A percentile compares a stretch with the other conserved stretches of the same genome.
Evolutionary conservation across 1,140 invertebrate genomes (phyloP).

Genomic region (Brachystomella parvula): DNA sequence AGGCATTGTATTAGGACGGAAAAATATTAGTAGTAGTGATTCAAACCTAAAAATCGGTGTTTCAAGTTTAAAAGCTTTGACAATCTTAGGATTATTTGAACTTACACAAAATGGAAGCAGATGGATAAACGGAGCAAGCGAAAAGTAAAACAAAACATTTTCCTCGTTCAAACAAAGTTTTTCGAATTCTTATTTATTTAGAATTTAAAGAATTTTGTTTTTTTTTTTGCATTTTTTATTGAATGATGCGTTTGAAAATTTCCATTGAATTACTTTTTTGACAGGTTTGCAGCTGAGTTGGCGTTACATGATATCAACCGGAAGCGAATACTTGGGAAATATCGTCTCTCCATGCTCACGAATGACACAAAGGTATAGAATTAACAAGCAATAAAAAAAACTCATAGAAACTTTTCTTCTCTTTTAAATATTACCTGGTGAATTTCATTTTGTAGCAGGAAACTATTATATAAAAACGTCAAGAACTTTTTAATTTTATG

Average conservation of each 20-base stretch:
- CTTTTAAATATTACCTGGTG: not conserved
- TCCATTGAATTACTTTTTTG: not conserved
- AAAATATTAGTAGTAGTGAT: no score
- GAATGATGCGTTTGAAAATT: not conserved
- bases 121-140: slow-evolving; percentile 26
- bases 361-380: slow-evolving; percentile 70
- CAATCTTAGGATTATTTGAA: slow-evolving; percentile 34
- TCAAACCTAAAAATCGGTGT: no score
- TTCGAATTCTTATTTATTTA: not conserved
- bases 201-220: not conserved
- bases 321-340: slow-evolving; percentile 54
- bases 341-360: slow-evolving; percentile 59
- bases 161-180: slow-evolving; percentile 4
- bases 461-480: not conserved
- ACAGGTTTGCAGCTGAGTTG: slow-evolving; percentile 26
- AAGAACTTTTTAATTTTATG: not conserved
- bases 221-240: not conserved
- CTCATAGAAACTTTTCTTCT: not conserved
- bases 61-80: not conserved
- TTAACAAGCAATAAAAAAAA: not conserved
- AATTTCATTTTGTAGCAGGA: not conserved
- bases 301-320: slow-evolving; percentile 33
- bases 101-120: slow-evolving; percentile 15
- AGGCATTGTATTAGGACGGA: no score
- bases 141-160: slow-evolving; percentile 10